These are phyloP conservation scores for Trichacis sp. DNA, from an alignment of 2,888 invertebrate genomes.

Conservation along the genomic window DNA sequence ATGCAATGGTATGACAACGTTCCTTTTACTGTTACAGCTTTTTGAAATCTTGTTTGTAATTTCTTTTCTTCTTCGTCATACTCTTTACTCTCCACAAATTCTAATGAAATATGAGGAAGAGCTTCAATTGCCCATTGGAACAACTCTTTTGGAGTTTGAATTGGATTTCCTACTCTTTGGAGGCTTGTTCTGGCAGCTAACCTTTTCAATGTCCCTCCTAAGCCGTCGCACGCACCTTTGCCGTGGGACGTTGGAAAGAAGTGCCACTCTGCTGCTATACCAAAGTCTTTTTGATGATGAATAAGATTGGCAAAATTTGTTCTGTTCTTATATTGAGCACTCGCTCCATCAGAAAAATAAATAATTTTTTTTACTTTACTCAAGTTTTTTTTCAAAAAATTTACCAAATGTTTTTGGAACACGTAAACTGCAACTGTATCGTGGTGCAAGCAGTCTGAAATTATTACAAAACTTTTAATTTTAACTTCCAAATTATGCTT, in stretches of 20 bases:
- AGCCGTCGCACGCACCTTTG: too few relatives aligned
- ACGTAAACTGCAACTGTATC: too few relatives aligned
- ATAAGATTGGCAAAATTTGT: conserved; percentile 19
- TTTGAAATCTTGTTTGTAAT: too few relatives aligned
- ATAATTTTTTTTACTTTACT: neutral
- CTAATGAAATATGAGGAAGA: neutral
- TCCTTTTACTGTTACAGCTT: too few relatives aligned
- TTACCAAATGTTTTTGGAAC: neutral
- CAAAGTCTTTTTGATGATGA: conserved; percentile 23
- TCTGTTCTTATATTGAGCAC: conserved; percentile 18
- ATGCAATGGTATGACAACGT: too few relatives aligned
- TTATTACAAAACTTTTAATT: too few relatives aligned
- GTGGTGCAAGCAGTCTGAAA: too few relatives aligned
- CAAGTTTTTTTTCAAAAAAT: neutral
- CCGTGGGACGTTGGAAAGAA: too few relatives aligned
- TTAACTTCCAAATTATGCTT: too few relatives aligned
- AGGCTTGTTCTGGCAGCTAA: too few relatives aligned
- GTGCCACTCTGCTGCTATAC: conserved; percentile 19
- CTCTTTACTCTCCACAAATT: neutral
- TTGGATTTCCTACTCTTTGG: conserved; percentile 8
- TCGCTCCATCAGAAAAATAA: conserved; percentile 15
- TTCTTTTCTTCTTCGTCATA: neutral
- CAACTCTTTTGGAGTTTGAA: neutral
- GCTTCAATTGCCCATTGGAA: too few relatives aligned
- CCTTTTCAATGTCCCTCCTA: conserved; percentile 17